These are phyloP conservation scores for Drymonia ruficornis DNA, from an alignment of 2,888 invertebrate species.

Conservation along the genomic window DNA sequence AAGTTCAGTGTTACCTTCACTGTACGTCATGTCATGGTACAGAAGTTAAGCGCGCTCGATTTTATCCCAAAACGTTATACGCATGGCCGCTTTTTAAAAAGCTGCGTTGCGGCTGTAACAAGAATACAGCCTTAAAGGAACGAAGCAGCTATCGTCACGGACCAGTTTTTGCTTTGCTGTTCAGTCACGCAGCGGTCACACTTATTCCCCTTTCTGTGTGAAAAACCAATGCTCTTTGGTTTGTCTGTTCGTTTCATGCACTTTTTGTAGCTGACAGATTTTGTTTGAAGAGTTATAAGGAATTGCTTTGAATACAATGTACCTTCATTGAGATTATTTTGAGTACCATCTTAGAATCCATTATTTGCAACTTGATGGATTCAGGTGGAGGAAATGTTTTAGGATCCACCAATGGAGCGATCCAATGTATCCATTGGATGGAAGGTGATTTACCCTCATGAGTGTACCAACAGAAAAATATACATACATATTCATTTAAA, in stretches of 20 bases:
- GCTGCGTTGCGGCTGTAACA: neutral
- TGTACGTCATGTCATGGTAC: no score
- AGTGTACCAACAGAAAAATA: neutral
- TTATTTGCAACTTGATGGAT: no score
- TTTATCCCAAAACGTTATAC: neutral
- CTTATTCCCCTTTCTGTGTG: slow-evolving; percentile 20
- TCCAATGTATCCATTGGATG: no score
- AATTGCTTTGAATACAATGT: no score
- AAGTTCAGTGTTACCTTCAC: neutral
- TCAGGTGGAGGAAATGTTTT: no score
- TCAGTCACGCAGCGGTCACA: slow-evolving; percentile 39
- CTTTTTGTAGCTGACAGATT: neutral
- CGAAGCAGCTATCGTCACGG: slow-evolving; percentile 29
- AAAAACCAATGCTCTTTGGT: slow-evolving; percentile 29
- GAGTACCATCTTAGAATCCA: no score
- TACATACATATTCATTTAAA: no score
- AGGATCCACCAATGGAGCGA: no score
- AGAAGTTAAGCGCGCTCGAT: no score
- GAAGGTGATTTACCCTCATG: no score
- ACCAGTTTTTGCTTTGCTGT: slow-evolving; percentile 29
- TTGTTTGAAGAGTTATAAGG: neutral
- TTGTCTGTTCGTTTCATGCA: slow-evolving; percentile 13
- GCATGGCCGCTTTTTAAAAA: neutral
- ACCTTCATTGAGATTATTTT: no score
- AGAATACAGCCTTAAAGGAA: neutral